A percentile compares a stretch with the other conserved stretches of the same genome.
Conservation (phyloP, 2,113 vertebrate species). For the Oncorhynchus masou region DNA sequence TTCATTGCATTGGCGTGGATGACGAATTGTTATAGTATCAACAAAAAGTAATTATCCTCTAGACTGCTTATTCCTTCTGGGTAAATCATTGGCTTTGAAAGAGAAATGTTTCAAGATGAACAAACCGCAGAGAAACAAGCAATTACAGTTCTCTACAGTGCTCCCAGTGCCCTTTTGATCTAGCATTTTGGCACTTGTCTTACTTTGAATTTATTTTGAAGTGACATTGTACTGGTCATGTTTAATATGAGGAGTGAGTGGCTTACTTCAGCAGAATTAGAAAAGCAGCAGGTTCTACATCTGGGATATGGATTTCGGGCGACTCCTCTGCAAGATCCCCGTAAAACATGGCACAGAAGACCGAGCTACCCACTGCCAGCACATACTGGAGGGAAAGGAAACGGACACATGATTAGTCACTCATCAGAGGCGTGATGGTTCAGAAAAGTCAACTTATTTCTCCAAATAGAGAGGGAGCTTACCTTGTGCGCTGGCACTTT, state of each 20-base stretch:
- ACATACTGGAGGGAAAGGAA: conserved; percentile 81
- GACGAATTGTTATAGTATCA: not conserved
- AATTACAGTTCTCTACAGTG: conserved; percentile 48
- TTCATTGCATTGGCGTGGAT: conserved; percentile 2
- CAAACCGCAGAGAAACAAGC: conserved; percentile 49
- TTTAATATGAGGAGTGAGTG: conserved; percentile 39
- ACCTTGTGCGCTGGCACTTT: conserved; percentile 97
- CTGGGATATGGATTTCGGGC: conserved; percentile 94
- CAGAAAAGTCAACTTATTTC: too few relatives aligned
- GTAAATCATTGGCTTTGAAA: conserved; percentile 30
- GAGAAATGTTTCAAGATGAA: conserved; percentile 24
- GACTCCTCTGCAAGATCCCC: conserved; percentile 93
- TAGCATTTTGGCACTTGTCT: conserved; percentile 42
- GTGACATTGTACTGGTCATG: conserved; percentile 55
- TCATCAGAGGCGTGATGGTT: not conserved
- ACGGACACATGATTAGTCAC: conserved; percentile 24
- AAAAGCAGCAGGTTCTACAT: conserved; percentile 97
- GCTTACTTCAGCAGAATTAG: conserved; percentile 96
- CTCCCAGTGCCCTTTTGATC: conserved; percentile 31
- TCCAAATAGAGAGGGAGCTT: conserved; percentile 21
- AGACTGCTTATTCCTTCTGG: not conserved
- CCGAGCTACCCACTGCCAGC: conserved; percentile 95
- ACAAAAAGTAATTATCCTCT: conserved; percentile 50
- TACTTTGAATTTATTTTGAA: conserved; percentile 45
- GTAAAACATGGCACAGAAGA: conserved; percentile 99